Conservation (phyloP, 2,888 invertebrate species). For the Caenorhabditis japonica region DNA sequence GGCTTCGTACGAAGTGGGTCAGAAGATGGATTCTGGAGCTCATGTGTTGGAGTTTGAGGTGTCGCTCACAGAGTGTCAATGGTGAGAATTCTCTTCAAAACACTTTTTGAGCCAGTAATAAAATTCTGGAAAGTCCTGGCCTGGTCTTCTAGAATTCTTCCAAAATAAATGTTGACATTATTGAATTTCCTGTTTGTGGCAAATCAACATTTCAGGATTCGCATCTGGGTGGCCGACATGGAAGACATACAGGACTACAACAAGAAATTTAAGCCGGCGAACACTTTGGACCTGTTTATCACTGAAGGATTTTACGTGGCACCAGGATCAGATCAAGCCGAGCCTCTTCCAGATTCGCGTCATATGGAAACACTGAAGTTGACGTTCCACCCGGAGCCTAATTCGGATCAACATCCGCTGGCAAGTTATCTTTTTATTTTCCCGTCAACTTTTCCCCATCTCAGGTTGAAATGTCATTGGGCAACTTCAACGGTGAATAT, state of each 20-base stretch:
- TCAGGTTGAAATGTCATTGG: slow-evolving; percentile 13
- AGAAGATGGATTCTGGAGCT: neutral
- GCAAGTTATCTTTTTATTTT: too few species aligned
- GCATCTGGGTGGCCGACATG: slow-evolving; percentile 22
- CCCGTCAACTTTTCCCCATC: too few species aligned
- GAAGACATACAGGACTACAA: too few species aligned
- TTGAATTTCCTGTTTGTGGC: too few species aligned
- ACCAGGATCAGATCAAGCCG: slow-evolving; percentile 12
- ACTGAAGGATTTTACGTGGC: slow-evolving; percentile 21
- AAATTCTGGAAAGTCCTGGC: too few species aligned
- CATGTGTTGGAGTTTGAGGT: neutral
- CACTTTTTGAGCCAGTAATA: too few species aligned
- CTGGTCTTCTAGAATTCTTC: too few species aligned
- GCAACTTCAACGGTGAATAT: neutral
- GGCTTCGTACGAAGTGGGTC: neutral
- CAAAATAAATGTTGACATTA: too few species aligned
- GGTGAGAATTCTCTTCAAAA: too few species aligned
- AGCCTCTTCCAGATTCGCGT: slow-evolving; percentile 14
- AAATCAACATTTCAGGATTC: slow-evolving; percentile 31
- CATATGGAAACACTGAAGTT: slow-evolving; percentile 17
- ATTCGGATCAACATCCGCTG: too few species aligned
- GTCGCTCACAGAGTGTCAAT: slow-evolving; percentile 15
- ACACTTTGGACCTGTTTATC: slow-evolving; percentile 29
- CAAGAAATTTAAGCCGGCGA: slow-evolving; percentile 8
- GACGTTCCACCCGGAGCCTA: slow-evolving; percentile 6